phyloP scores from a whole-genome alignment of 1,140 invertebrate genomes.

The Metopolophium dirhodum region DNA sequence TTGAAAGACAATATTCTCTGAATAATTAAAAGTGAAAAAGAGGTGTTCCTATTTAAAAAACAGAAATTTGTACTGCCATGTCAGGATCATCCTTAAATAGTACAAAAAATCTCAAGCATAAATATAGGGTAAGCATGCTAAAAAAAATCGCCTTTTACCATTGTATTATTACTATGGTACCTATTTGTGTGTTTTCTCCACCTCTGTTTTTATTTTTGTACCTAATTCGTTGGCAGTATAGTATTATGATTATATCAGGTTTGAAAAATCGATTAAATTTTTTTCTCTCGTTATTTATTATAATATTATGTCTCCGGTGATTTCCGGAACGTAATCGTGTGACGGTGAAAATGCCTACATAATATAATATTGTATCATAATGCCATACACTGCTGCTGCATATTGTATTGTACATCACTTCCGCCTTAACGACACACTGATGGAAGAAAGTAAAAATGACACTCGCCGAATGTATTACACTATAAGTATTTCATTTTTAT shows the following conservation, averaged over 20 bases:
- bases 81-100: too few relatives aligned
- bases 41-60: too few relatives aligned
- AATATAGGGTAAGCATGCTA: too few relatives aligned
- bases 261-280: neutral
- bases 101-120: too few relatives aligned
- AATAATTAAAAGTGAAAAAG: too few relatives aligned
- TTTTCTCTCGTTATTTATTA: neutral
- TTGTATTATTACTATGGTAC: too few relatives aligned
- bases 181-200: too few relatives aligned
- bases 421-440: neutral
- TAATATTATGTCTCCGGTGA: neutral
- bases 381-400: neutral
- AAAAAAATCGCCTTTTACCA: too few relatives aligned
- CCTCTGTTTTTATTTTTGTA: neutral
- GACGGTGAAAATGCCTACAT: neutral
- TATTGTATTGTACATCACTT: neutral
- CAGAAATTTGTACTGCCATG: too few relatives aligned
- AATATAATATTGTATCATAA: neutral
- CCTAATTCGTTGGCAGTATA: too few relatives aligned
- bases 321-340: neutral
- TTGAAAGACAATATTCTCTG: too few relatives aligned
- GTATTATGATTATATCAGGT: neutral
- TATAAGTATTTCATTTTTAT: neutral
- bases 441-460: constrained; percentile 43
- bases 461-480: neutral